Percentiles rank a stretch among this genome's conserved stretches.
Conservation (phyloP, 2,888 invertebrate genomes). For the Cheilosia vernalis region DNA sequence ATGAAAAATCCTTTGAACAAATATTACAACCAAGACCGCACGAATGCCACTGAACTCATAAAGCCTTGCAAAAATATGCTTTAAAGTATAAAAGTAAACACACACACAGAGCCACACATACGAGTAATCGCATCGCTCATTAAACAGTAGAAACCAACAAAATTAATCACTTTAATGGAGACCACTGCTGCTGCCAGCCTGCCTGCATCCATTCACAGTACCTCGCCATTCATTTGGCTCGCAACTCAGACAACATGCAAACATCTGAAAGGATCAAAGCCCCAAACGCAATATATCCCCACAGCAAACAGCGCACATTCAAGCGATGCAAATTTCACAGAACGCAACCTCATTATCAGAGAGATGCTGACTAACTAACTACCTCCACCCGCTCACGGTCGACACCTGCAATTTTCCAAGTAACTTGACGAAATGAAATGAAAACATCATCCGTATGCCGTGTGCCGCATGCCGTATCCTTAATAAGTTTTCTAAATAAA, state of each 20-base stretch:
- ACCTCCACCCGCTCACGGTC: conserved; percentile 29
- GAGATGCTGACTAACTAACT: conserved; percentile 62
- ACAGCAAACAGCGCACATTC: conserved; percentile 30
- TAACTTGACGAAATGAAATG: conserved; percentile 74
- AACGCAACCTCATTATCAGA: conserved; percentile 63
- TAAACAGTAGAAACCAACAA: conserved; percentile 52
- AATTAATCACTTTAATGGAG: conserved; percentile 73
- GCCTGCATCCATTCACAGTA: conserved; percentile 34
- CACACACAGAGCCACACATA: background rate
- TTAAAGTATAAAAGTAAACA: conserved; percentile 38
- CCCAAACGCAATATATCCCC: conserved; percentile 51
- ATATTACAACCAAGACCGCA: conserved; percentile 19
- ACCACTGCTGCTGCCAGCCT: conserved; percentile 40
- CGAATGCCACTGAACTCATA: conserved; percentile 15
- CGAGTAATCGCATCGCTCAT: conserved; percentile 34
- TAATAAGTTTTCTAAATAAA: conserved; percentile 73
- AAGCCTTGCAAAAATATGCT: conserved; percentile 7
- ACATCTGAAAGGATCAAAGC: conserved; percentile 43
- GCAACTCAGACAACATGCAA: conserved; percentile 54
- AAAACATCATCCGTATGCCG: conserved; percentile 56
- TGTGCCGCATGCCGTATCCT: conserved; percentile 28
- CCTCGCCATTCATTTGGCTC: conserved; percentile 41
- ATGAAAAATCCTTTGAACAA: conserved; percentile 37
- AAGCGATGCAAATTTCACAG: background rate
- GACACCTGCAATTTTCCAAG: conserved; percentile 74